phyloP scores from a whole-genome alignment of 2,888 invertebrate genomes.

The Carabus problematicus region DNA sequence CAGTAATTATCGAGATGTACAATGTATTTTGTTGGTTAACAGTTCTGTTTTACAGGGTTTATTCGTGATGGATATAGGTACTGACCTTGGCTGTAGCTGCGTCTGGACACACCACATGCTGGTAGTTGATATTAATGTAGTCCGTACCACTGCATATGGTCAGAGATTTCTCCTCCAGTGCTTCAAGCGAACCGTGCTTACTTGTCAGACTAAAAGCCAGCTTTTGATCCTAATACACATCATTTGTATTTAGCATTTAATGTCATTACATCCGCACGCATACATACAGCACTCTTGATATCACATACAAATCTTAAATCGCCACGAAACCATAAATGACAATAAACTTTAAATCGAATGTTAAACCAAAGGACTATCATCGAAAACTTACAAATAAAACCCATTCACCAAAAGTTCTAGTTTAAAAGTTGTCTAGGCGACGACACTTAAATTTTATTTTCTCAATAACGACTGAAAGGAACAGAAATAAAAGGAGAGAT shows the following conservation, averaged over 20 bases:
- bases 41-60: background rate
- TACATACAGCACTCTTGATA: background rate
- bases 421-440: too few species aligned
- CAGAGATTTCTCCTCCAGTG: slow-evolving; percentile 89
- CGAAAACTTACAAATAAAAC: too few species aligned
- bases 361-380: too few species aligned
- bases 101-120: slow-evolving; percentile 95
- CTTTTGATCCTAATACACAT: slow-evolving; percentile 74
- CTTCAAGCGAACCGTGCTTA: slow-evolving; percentile 77
- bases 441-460: too few species aligned
- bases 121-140: slow-evolving; percentile 98
- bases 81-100: slow-evolving; percentile 91
- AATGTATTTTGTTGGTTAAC: too few species aligned
- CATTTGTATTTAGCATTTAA: background rate
- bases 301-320: background rate
- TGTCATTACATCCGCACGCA: background rate
- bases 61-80: background rate
- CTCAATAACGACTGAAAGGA: too few species aligned
- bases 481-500: too few species aligned
- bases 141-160: slow-evolving; percentile 98
- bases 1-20: too few species aligned
- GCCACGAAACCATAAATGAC: slow-evolving; percentile 11
- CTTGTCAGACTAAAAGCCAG: slow-evolving; percentile 75
- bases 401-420: too few species aligned
- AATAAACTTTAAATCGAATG: too few species aligned